Evolutionary conservation across 1,140 invertebrate genomes (phyloP), one percentile per base, ranked within the genome.

Genomic region (Cylas formicarius): DNA sequence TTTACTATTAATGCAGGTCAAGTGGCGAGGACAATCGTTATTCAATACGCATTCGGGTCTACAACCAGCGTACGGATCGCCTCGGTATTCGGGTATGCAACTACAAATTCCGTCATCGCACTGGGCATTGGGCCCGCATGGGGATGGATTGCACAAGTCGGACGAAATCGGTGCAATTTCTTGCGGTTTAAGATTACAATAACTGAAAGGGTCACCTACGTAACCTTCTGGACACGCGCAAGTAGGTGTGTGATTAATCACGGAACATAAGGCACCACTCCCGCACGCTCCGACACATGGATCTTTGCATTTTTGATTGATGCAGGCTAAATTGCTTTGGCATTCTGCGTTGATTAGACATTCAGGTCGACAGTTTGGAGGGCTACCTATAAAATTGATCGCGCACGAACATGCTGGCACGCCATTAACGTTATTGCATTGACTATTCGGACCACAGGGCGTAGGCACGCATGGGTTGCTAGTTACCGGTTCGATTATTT

Each of bases 391-490:
- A 50, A 80, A 84, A 46, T 76, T 76, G 26, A 69, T 57, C 14
- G 75, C 43, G 62, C 82, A 85, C 24, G 81, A 76, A 56, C 82
- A 86, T 14, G 75, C 78, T 19, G 58, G 73, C 38, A 77, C 72
- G 14, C 74, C 71, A 29, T 74, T 75, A 16, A 81, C 71, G 39
- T 81, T 76, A 7, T 76, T 72, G 57, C 87, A 91, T 26, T 81
- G 72, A 2, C 85, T 77, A 61, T 90, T 85, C 0, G 82, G 75
- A 2, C 87, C 87, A 65, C 88, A 92, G 1, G 84, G 85, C 36
- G 82, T 84, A 18, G 83, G 82, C 32, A 80, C 53, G 55, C 86
- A 89, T 11, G 83, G 83, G 61, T 85, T 77, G 13, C 60, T 65
- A 50, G 68, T 49, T 22, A 60, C 58, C 29, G 69, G 71, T 29